Conservation (phyloP, 2,888 invertebrate genomes). For the Drosophila prostipennis region DNA sequence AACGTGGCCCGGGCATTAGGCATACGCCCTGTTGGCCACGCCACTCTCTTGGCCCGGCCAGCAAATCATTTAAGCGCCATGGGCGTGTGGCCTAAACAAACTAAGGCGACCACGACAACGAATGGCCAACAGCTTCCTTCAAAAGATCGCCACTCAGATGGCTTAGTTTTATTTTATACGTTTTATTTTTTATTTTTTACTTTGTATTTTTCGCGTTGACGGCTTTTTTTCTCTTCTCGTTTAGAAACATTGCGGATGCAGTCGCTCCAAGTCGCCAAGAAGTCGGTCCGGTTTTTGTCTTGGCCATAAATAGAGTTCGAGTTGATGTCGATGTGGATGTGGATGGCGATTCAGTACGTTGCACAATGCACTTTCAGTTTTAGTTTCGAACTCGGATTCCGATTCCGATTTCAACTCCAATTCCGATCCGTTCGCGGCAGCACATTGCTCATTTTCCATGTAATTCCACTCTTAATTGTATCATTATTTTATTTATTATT, state of each 20-base stretch:
- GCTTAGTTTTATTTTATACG: constrained; percentile 19
- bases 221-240: constrained; percentile 35
- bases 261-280: constrained; percentile 56
- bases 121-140: constrained; percentile 71
- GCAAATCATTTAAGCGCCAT: constrained; percentile 74
- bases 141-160: constrained; percentile 51
- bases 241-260: constrained; percentile 77
- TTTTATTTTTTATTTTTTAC: constrained; percentile 7
- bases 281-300: constrained; percentile 74
- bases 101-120: constrained; percentile 31
- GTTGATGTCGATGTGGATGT: constrained; percentile 45
- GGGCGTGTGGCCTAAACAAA: constrained; percentile 52
- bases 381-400: constrained; percentile 21
- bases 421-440: constrained; percentile 32
- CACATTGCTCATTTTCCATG: constrained; percentile 12
- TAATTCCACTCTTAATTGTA: constrained; percentile 61
- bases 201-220: constrained; percentile 38
- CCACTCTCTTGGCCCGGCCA: constrained; percentile 52
- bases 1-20: constrained; percentile 52
- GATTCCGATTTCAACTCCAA: constrained; percentile 29
- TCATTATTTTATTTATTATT: constrained; percentile 46
- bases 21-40: constrained; percentile 71
- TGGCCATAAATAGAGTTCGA: constrained; percentile 69
- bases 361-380: constrained; percentile 69
- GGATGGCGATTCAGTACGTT: constrained; percentile 58